Evolutionary conservation across 2,797 vertebrate genomes (phyloP).

Genomic region (Hybognathus amarus): DNA sequence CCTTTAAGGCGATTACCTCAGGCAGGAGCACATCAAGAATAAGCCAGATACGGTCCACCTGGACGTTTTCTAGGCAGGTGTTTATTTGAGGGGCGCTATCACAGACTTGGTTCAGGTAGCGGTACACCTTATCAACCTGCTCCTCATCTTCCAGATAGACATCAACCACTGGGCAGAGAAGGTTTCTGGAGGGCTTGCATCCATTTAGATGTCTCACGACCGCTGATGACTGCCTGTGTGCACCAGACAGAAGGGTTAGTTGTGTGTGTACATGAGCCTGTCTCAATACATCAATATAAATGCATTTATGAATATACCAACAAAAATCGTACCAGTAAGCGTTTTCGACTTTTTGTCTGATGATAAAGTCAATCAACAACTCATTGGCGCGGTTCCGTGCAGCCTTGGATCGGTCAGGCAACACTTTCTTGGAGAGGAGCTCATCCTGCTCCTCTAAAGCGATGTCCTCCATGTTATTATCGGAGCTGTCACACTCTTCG

Average conservation of each 20-base stretch:
- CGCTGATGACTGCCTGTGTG: conserved; percentile 81
- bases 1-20: conserved; percentile 77
- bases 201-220: conserved; percentile 85
- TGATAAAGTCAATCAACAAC: conserved; percentile 90
- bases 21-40: conserved; percentile 91
- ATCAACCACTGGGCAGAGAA: conserved; percentile 74
- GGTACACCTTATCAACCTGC: conserved; percentile 86
- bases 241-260: not conserved
- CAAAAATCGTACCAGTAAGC: conserved; percentile 77
- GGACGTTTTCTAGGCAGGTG: conserved; percentile 59
- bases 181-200: conserved; percentile 78
- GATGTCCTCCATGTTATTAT: conserved; percentile 60
- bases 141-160: conserved; percentile 90
- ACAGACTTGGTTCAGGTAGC: conserved; percentile 83
- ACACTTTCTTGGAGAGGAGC: conserved; percentile 76
- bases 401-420: conserved; percentile 88
- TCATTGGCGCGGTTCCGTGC: conserved; percentile 88
- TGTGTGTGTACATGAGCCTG: not conserved
- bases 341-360: conserved; percentile 83
- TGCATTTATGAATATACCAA: not conserved
- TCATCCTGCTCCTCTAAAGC: conserved; percentile 58
- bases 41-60: conserved; percentile 79
- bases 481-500: conserved; percentile 10
- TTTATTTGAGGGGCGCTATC: conserved; percentile 60
- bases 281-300: not conserved